Base-by-base conservation (phyloP, 2,113 vertebrate species). In the Ceratotherium simum region DNA sequence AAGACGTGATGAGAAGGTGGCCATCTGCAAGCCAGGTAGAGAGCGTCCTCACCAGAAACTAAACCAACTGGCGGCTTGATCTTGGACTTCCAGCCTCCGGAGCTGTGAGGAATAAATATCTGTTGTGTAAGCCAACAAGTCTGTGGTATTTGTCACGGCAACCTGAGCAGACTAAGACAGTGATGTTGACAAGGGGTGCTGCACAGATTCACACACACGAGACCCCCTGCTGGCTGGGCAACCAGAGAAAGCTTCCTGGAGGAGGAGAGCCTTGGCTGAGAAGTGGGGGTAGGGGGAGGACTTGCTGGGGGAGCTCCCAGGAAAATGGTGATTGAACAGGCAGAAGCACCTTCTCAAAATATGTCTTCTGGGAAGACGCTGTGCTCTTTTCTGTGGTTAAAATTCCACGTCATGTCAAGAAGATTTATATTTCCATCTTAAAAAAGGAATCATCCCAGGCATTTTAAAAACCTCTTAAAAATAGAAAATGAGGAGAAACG, bases 391-490 rank as follows among this genome's bases (percentile, higher is more conserved):
- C 58, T 62, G 73, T 13, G 13, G 75, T 90, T 87, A n/a, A 33
- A 87, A 48, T 51, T 82, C 89, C 62, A 27, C 1, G 18, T 56
- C 79, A 60, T n/a, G 27, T 83, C 7, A 33, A 46, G 51, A 82
- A 80, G 75, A 88, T 72, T 69, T 33, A 46, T 27, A n/a, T 62
- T 82, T 91, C 76, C 76, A 82, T 76, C 69, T 92, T 69, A 67
- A 95, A 88, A 91, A 83, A 62, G 17, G 67, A 84, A 69, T 83
- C 78, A 64, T 36, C 62, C 5, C 54, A 82, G n/a, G 36, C 51
- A 72, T 89, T 92, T 92, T 54, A 18, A 70, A 80, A 89, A 33
- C 33, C 42, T 89, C 58, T 81, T 54, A 48, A 80, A 88, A 89
- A 89, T 48, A 96, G 75, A 88, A 91, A 58, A 70, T 2, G 54